Evolutionary conservation across 2,797 vertebrate species (phyloP).

Genomic region (Sphenodon punctatus): DNA sequence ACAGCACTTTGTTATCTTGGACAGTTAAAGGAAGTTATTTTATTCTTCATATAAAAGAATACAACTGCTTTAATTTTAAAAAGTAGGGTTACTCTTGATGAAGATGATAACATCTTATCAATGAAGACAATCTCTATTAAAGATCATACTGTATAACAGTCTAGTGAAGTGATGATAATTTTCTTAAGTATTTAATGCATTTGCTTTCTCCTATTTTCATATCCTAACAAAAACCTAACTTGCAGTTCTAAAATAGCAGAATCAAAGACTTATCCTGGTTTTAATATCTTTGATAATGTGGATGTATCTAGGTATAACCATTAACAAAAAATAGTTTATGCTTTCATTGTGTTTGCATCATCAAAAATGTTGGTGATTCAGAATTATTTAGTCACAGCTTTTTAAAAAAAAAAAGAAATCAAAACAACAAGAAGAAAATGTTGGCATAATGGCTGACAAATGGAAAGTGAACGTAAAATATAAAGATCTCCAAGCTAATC

Average conservation of each 20-base stretch:
- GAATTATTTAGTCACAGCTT: slow-evolving; percentile 49
- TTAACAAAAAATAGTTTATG: slow-evolving; percentile 34
- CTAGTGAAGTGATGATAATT: slow-evolving; percentile 35
- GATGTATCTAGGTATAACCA: slow-evolving; percentile 24
- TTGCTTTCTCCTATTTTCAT: not conserved
- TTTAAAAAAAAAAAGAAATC: slow-evolving; percentile 25
- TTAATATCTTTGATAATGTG: not conserved
- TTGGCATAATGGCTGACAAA: slow-evolving; percentile 31
- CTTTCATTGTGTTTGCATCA: slow-evolving; percentile 41
- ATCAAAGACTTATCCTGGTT: slow-evolving; percentile 28
- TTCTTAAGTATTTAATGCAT: slow-evolving; percentile 45
- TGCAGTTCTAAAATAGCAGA: slow-evolving; percentile 25
- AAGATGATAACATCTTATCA: slow-evolving; percentile 38
- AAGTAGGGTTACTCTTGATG: slow-evolving; percentile 42
- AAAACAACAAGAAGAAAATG: slow-evolving; percentile 40
- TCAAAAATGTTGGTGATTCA: slow-evolving; percentile 59
- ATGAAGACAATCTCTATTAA: slow-evolving; percentile 38
- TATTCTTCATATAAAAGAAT: slow-evolving; percentile 36
- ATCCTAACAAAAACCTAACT: slow-evolving; percentile 11
- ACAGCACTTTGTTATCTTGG: slow-evolving; percentile 62
- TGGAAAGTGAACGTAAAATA: slow-evolving; percentile 54
- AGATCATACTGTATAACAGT: slow-evolving; percentile 11
- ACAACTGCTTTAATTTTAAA: not conserved
- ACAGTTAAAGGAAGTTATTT: slow-evolving; percentile 20
- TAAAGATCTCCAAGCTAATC: slow-evolving; percentile 42